Conservation (phyloP, 2,888 invertebrate species). For the Philhelius pedissequus region DNA sequence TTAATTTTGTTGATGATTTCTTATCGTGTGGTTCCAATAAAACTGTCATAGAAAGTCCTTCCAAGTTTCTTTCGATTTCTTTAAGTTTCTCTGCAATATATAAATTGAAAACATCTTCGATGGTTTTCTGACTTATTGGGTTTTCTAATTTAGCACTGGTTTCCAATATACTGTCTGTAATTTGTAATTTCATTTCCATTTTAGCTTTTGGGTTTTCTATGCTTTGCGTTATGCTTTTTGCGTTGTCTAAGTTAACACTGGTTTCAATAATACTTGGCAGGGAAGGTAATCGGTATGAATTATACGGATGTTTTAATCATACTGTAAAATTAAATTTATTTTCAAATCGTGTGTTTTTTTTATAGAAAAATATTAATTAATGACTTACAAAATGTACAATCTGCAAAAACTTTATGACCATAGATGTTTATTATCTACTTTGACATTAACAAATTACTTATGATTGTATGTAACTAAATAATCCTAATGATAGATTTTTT, state of each 20-base stretch:
- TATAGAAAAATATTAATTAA: not conserved
- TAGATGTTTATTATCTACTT: not conserved
- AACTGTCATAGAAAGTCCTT: not conserved
- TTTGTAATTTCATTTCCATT: no score
- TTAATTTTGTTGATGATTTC: not conserved
- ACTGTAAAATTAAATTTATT: not conserved
- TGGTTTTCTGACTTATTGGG: not conserved
- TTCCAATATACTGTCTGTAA: no score
- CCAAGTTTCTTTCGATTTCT: not conserved
- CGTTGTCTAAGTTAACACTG: no score
- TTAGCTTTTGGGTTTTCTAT: no score
- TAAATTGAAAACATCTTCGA: not conserved
- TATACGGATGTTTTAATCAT: not conserved
- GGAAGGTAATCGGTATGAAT: no score
- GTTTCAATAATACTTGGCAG: no score
- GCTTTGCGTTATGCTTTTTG: not conserved
- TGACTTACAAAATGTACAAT: not conserved
- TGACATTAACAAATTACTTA: not conserved
- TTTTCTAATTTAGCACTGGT: not conserved
- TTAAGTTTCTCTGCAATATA: not conserved
- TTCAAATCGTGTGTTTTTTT: not conserved
- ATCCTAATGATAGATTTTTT: not conserved
- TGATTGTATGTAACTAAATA: no score
- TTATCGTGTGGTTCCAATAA: not conserved
- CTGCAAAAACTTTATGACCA: no score